These are phyloP conservation scores for Rhinichthys klamathensis DNA, from an alignment of 2,113 vertebrate genomes.

Conservation along the genomic window DNA sequence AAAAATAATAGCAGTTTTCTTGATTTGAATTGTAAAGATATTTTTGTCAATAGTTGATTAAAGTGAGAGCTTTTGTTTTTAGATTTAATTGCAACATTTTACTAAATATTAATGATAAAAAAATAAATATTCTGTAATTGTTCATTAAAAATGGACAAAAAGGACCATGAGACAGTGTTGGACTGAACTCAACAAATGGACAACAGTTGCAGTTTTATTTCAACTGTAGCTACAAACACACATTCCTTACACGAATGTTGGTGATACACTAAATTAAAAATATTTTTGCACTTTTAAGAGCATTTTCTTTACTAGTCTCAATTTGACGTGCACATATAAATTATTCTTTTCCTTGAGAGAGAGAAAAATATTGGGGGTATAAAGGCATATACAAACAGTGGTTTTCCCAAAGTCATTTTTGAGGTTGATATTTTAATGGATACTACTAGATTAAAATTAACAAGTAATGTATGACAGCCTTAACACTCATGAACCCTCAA, in stretches of 20 bases:
- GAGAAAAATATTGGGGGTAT: constrained; percentile 1
- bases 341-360: constrained; percentile 4
- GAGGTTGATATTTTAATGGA: neutral
- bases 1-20: neutral
- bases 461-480: neutral
- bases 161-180: constrained; percentile 67
- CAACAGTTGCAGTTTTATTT: constrained; percentile 38
- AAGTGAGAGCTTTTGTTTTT: neutral
- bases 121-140: constrained; percentile 36
- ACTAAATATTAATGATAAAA: constrained; percentile 24
- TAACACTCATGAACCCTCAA: constrained; percentile 5
- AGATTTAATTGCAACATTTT: constrained; percentile 39
- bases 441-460: neutral
- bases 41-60: neutral
- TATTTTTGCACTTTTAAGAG: neutral
- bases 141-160: constrained; percentile 49
- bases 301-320: constrained; percentile 13
- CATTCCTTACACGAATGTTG: constrained; percentile 28
- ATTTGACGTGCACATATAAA: constrained; percentile 13
- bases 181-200: constrained; percentile 70
- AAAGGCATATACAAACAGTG: constrained; percentile 48
- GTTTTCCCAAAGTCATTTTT: constrained; percentile 41
- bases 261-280: constrained; percentile 6
- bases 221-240: constrained; percentile 39
- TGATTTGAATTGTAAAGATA: neutral